Evolutionary conservation across 2,888 invertebrate genomes (phyloP).

Genomic region (Timema podura): DNA sequence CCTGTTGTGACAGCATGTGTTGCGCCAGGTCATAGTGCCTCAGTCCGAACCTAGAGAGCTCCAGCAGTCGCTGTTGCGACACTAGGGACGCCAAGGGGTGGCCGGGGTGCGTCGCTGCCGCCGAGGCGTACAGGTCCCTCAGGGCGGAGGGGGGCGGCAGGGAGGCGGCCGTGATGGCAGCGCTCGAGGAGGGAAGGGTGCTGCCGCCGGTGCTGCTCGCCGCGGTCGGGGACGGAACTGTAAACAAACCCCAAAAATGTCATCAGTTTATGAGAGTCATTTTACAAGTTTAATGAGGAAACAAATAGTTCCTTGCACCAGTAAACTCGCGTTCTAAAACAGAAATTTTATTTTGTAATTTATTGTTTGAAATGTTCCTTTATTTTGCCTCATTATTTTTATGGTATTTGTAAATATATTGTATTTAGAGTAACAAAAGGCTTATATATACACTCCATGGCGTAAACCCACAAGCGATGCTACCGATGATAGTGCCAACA

Average conservation of each 20-base stretch:
- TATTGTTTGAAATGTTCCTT: no score
- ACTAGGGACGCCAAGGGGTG: slow-evolving; percentile 68
- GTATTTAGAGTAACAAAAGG: no score
- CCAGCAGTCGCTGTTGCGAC: slow-evolving; percentile 68
- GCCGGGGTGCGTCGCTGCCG: slow-evolving; percentile 41
- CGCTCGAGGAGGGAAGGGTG: slow-evolving; percentile 35
- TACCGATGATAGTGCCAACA: no score
- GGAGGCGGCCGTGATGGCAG: slow-evolving; percentile 37
- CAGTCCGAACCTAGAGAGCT: slow-evolving; percentile 68
- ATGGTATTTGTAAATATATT: no score
- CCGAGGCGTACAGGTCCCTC: slow-evolving; percentile 48
- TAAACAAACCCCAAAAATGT: slow-evolving; percentile 47
- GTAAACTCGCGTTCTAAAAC: no score
- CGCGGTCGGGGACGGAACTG: slow-evolving; percentile 51
- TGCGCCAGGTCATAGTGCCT: slow-evolving; percentile 88
- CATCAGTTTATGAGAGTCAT: not conserved
- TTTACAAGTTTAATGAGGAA: no score
- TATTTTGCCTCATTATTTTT: no score
- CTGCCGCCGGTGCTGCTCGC: slow-evolving; percentile 39
- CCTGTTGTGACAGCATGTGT: slow-evolving; percentile 81
- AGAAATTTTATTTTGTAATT: no score
- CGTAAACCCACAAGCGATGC: no score
- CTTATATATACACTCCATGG: no score
- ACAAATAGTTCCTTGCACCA: no score
- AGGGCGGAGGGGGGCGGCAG: slow-evolving; percentile 44